These are phyloP conservation scores for Montifringilla adamsi DNA, from an alignment of 2,113 vertebrate species.

Conservation along the genomic window DNA sequence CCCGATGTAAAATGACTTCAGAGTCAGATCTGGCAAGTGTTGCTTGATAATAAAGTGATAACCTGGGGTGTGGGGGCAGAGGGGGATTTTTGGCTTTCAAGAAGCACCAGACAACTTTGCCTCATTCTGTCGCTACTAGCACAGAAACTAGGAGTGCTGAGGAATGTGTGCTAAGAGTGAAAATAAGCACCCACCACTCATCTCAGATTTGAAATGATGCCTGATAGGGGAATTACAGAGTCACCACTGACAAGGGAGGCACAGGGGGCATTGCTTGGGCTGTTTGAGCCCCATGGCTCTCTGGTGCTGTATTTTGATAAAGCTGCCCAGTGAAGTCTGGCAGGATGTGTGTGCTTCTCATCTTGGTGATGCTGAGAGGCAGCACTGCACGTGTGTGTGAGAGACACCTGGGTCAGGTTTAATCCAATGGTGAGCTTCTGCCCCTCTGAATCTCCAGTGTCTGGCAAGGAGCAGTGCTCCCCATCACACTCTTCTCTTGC, in stretches of 20 bases:
- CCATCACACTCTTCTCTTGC: background rate
- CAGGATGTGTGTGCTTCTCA: background rate
- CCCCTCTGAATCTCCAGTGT: background rate
- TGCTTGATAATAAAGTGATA: slow-evolving; percentile 22
- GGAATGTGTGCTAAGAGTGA: background rate
- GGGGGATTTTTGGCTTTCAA: background rate
- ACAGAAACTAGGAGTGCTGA: background rate
- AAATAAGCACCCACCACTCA: background rate
- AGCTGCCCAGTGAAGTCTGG: background rate
- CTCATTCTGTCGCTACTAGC: background rate
- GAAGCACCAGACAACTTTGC: background rate
- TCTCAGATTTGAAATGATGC: background rate
- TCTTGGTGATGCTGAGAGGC: background rate
- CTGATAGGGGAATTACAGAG: background rate
- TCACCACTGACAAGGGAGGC: background rate
- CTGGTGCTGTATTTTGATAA: background rate
- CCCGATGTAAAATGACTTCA: background rate
- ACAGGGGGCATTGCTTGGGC: background rate
- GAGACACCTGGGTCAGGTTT: background rate
- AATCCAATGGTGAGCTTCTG: fast-evolving
- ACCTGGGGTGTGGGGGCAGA: background rate
- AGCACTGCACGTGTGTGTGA: fast-evolving
- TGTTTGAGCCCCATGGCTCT: background rate
- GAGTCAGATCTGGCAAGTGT: background rate
- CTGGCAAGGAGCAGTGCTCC: background rate